Evolutionary conservation across 2,888 invertebrate species (phyloP), one percentile per base, ranked within the genome.

Genomic region (Torymus auratus): DNA sequence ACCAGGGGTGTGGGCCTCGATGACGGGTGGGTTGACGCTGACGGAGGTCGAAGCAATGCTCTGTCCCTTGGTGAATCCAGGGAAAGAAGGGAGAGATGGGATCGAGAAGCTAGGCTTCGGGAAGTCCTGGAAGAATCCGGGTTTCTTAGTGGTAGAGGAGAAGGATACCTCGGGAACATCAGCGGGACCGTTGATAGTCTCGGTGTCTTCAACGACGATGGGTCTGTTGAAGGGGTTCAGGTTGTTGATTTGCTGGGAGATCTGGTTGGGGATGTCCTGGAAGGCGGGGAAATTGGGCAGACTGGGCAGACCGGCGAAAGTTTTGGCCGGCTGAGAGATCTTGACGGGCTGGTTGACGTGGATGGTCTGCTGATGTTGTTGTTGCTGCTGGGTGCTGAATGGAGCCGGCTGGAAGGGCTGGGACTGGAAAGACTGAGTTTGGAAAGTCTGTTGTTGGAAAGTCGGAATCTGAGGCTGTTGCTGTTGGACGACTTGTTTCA

Each of bases 1-100:
- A 41, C 88, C 89, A 15, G 88, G 89, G 3, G 82, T 79, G 62
- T 86, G 86, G 0, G 85, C 84, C 1, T 83, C 23, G 20, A 88
- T 84, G 11, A 85, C 84, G 20, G 73, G 70, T n/a, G 74, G 83
- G 2, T 13, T 61, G 0, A 17, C 60, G 50, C 56, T 70, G 41
- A 64, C 56, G 1, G 71, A 52, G 14, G 58, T 41, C 64, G 61
- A 56, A 7, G 15, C 55, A 23, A 2, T 60, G 50, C 0, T 41
- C 41, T 60, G 23, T 53, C 72, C 62, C 23, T 67, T 62, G 14
- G 68, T 70, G 86, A 85, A 91, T 2, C 90, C 89, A 12, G 89
- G 88, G 10, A 83, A 60, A 55, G n/a, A 64, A 68, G 72, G 53
- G 11, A 77, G 50, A 58, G 28, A 56, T 82, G 7, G 82, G 84